A percentile compares a stretch with the other conserved stretches of the same genome.
Evolutionary conservation across 2,797 vertebrate genomes (phyloP).

Genomic region (Ptychadena robeensis): DNA sequence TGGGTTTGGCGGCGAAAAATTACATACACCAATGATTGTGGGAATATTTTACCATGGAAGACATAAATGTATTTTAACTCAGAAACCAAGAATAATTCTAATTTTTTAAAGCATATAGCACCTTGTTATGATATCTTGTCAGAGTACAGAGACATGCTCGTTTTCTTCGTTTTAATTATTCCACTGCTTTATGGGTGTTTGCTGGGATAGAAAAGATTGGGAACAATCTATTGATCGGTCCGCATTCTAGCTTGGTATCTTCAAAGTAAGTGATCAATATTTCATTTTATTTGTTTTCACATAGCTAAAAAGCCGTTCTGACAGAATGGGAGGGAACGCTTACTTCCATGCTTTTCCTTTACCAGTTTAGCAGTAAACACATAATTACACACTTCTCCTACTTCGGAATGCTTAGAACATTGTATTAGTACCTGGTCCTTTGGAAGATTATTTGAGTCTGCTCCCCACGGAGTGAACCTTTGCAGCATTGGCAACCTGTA

Average conservation of each 20-base stretch:
- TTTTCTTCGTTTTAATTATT: constrained; percentile 45
- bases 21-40: not conserved
- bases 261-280: constrained; percentile 56
- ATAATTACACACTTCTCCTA: constrained; percentile 30
- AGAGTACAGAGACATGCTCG: constrained; percentile 13
- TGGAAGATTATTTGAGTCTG: constrained; percentile 28
- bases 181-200: constrained; percentile 13
- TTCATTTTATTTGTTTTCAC: constrained; percentile 53
- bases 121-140: constrained; percentile 36
- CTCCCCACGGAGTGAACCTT: constrained; percentile 31
- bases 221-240: constrained; percentile 28
- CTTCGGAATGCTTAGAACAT: constrained; percentile 30
- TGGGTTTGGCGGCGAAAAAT: not conserved
- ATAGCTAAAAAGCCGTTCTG: constrained; percentile 14
- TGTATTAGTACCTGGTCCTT: constrained; percentile 39
- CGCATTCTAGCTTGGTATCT: constrained; percentile 31
- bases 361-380: constrained; percentile 31
- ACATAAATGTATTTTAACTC: not conserved
- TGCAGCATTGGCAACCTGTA: constrained; percentile 8
- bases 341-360: constrained; percentile 21
- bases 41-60: not conserved
- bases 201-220: constrained; percentile 32
- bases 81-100: not conserved
- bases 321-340: constrained; percentile 17
- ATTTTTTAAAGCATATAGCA: not conserved